Evolutionary conservation across 2,113 vertebrate genomes (phyloP), one percentile per base, ranked within the genome.

Genomic region (Zosterops pallidus): DNA sequence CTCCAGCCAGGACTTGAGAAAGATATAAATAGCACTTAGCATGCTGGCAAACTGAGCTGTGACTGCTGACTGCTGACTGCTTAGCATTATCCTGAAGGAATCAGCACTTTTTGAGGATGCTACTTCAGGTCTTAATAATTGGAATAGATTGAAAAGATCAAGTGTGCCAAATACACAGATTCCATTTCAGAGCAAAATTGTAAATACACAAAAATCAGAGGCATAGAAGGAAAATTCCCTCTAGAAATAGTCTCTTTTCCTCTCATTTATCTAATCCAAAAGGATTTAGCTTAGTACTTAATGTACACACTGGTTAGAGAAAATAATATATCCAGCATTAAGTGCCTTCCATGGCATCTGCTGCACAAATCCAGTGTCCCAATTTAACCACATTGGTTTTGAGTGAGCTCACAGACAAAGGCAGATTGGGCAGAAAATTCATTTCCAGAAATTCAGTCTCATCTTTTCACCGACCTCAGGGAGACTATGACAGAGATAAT

Each of bases 121-220:
- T 90, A 44, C 76, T 92, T 96, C 62, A 81, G 62, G 78, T 86
- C 82, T 78, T 64, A 60, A 42, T 70, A 89, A 90, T 16, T 80
- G 47, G 53, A 93, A 93, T 46, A 91, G 85, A 86, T 31, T 65
- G 53, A 85, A 89, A 86, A 92, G 21, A 69, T 90, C 42, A 59
- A 72, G 71, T 20, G 41, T 70, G 63, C 69, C 92, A 88, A 91
- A 77, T 14, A 24, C 1, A 3, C 20, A 6, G 13, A 70, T 71
- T 91, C 37, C 24, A 64, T 15, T 47, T 77, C 59, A 81, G 47
- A 80, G 47, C 11, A 74, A 92, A 88, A 68, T 39, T 6, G 0
- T 56, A 72, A 85, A 28, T 49, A 78, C 53, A 39, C 16, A 64
- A 62, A 81, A 69, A 74, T 23, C 70, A 71, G n/a, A n/a, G 41